Evolutionary conservation across 30 jellyfish, hydroid and myxozoan species (phyloP), one percentile per base, ranked within the genome.

Genomic region (Mastigias papua): DNA sequence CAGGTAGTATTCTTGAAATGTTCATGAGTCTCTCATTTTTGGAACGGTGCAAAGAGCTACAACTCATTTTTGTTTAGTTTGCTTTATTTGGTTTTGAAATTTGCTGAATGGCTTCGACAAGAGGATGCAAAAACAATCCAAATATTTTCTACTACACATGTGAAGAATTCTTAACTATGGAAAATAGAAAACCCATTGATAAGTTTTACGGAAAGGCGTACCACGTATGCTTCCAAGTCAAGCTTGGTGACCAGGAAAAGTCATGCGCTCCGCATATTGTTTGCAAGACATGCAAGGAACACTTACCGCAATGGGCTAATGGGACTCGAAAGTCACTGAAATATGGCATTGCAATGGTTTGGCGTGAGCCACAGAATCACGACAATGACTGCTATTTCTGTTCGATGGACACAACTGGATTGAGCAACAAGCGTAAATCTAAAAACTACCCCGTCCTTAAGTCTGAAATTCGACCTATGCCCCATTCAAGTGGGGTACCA

Each of bases 201-300:
- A 42, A 74, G 4, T 74, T 74, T 51, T 34, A 34, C 8, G 29
- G 57, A 30, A 34, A 23, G 54, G 86, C 74, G 5, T 74, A 54
- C 73, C 57, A 74, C 21, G 25, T 73, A 13, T 23, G 48, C 73
- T 46, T 74, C 73, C 51, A 42, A 74, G 57, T 74, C 73, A 74
- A 74, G 57, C 73, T 34, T 21, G 73, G 86, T 28, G 73, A 74
- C 73, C 86, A 74, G 25, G 71, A 74, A 8, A 74, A 74, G 74
- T 16, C 71, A 2, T 74, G 86, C 73, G 86, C 86, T 16, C 73
- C 42, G 50, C 86, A 74, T 51, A 74, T 74, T 34, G 86, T 74
- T 26, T 74, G 86, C 86, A 74, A 48, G 73, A 21, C 73, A 34
- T 74, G 73, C 73, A 74, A 23, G 54, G 86, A 63, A 42, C 58